phyloP scores from a whole-genome alignment of 2,888 invertebrate genomes.

The Ernsta delagoae region DNA sequence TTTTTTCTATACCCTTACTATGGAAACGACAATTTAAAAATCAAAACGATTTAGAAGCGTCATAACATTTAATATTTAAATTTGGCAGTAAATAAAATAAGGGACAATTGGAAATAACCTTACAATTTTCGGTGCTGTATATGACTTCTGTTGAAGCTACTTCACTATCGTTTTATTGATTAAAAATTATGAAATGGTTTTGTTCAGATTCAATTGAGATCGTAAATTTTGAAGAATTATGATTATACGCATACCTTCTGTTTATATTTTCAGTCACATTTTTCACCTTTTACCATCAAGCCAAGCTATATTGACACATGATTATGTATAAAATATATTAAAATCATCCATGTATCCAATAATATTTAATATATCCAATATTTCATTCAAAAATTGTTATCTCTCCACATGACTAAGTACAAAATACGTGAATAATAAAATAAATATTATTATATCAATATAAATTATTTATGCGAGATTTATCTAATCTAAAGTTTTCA shows the following conservation, averaged over 20 bases:
- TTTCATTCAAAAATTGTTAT: conserved; percentile 18
- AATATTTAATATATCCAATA: background rate
- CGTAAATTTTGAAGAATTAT: too few species aligned
- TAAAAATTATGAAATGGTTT: background rate
- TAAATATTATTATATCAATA: background rate
- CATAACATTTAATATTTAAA: background rate
- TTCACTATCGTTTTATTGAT: conserved; percentile 1
- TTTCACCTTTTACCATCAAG: background rate
- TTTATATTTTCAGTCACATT: background rate
- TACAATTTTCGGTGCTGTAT: too few species aligned
- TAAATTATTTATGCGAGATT: background rate
- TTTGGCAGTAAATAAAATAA: background rate
- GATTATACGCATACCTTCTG: background rate
- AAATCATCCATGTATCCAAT: too few species aligned
- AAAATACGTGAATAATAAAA: conserved; percentile 2
- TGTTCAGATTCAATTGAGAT: too few species aligned
- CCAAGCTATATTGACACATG: background rate
- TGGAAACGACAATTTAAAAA: too few species aligned
- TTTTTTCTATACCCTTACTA: too few species aligned
- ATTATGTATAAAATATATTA: too few species aligned
- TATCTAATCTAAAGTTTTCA: background rate
- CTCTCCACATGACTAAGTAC: conserved; percentile 20
- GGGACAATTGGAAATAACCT: background rate
- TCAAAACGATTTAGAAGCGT: too few species aligned
- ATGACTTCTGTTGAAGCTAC: background rate